Percentiles rank a stretch among this genome's conserved stretches.
These are phyloP conservation scores for Chitala chitala DNA, from an alignment of 2,113 vertebrate species.

Conservation along the genomic window DNA sequence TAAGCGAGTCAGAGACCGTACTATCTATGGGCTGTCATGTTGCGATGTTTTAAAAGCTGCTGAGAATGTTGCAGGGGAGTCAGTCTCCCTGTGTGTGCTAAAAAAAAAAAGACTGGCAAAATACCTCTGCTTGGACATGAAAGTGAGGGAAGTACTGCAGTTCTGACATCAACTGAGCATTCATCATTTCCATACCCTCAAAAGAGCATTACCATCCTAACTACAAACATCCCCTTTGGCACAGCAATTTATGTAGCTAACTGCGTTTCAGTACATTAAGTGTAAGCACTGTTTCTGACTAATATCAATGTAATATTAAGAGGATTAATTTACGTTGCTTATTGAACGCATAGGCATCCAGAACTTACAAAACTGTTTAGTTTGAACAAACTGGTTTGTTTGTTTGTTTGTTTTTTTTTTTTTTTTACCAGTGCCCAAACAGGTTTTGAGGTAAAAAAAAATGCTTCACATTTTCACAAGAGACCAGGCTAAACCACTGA, in stretches of 20 bases:
- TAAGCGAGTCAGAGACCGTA: background rate
- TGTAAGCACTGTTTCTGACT: background rate
- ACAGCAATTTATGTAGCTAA: background rate
- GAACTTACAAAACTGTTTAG: conserved; percentile 9
- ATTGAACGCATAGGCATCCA: conserved; percentile 24
- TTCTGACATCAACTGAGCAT: background rate
- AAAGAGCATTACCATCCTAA: background rate
- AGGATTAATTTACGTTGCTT: background rate
- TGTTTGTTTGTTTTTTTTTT: background rate
- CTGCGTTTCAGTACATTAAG: background rate
- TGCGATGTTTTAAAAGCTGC: background rate
- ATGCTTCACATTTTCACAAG: background rate
- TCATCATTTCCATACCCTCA: background rate
- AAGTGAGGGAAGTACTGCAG: conserved; percentile 13
- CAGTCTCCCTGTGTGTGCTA: background rate
- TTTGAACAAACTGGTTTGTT: background rate
- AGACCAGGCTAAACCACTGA: background rate
- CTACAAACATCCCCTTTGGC: background rate
- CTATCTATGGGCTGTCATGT: background rate
- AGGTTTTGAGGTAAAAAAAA: background rate
- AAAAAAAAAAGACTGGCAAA: background rate
- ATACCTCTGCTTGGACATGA: conserved; percentile 6
- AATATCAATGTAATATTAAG: background rate
- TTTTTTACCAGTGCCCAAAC: background rate
- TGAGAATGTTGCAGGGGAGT: background rate